A percentile compares a stretch with the other conserved stretches of the same genome.
These are phyloP conservation scores for Oenanthe oenanthe DNA, from an alignment of 2,113 vertebrate genomes.

Conservation along the genomic window DNA sequence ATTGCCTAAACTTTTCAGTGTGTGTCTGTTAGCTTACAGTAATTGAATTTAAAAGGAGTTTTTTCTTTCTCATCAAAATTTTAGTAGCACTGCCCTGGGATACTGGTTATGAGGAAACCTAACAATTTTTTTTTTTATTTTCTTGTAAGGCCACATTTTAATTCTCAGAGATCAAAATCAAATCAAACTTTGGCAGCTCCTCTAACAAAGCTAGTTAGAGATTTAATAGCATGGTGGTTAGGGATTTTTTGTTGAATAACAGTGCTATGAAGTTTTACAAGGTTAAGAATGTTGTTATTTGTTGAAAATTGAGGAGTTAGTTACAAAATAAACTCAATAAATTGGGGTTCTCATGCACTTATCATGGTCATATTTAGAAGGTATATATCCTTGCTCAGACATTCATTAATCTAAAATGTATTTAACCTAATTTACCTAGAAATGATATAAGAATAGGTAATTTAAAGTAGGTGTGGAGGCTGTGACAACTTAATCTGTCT, in stretches of 20 bases:
- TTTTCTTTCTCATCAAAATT: slow-evolving; percentile 19
- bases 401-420: not conserved
- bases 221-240: not conserved
- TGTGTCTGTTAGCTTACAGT: not conserved
- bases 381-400: not conserved
- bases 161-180: slow-evolving; percentile 35
- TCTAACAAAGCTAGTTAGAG: not conserved
- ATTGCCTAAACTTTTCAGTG: not conserved
- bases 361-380: not conserved
- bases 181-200: not conserved
- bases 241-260: not conserved
- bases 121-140: not conserved
- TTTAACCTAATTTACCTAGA: not conserved
- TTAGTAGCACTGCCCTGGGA: not conserved
- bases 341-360: not conserved
- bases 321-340: not conserved
- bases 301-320: not conserved
- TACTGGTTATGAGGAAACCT: not conserved
- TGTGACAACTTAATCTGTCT: not conserved
- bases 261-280: not conserved
- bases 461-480: not conserved
- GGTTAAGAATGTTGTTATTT: not conserved
- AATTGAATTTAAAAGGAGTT: not conserved
- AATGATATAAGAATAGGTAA: not conserved
- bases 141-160: not conserved